These are phyloP conservation scores for Enteromius thamalakanensis DNA, from an alignment of 2,797 vertebrate species.

Conservation along the genomic window DNA sequence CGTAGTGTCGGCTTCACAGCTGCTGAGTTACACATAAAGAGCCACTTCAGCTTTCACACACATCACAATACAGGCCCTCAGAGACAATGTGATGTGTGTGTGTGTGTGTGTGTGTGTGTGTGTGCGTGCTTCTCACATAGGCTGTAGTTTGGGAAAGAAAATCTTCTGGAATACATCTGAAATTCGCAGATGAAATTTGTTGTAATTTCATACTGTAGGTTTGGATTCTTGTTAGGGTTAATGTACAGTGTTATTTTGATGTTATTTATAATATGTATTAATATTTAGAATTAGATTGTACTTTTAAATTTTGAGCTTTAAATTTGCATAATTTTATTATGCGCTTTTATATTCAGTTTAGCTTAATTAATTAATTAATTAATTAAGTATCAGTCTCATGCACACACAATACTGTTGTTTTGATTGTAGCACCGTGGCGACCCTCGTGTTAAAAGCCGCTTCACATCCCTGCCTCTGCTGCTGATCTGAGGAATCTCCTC, in stretches of 20 bases:
- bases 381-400: background rate
- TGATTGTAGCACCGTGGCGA: background rate
- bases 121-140: background rate
- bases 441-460: background rate
- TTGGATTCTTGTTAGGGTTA: background rate
- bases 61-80: constrained; percentile 3
- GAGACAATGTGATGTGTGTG: background rate
- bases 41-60: constrained; percentile 33
- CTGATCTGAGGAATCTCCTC: background rate
- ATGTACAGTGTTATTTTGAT: background rate
- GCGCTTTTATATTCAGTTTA: no score
- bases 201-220: background rate
- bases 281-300: background rate
- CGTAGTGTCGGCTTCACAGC: constrained; percentile 28
- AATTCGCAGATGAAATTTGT: background rate
- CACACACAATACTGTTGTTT: background rate
- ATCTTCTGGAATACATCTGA: background rate
- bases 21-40: constrained; percentile 39
- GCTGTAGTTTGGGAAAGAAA: background rate
- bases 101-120: background rate
- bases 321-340: no score
- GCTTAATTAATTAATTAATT: no score
- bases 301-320: background rate
- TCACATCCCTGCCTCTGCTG: background rate
- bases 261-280: background rate